Evolutionary conservation across 2,888 invertebrate species (phyloP).

Genomic region (Drosophila nigricruria): DNA sequence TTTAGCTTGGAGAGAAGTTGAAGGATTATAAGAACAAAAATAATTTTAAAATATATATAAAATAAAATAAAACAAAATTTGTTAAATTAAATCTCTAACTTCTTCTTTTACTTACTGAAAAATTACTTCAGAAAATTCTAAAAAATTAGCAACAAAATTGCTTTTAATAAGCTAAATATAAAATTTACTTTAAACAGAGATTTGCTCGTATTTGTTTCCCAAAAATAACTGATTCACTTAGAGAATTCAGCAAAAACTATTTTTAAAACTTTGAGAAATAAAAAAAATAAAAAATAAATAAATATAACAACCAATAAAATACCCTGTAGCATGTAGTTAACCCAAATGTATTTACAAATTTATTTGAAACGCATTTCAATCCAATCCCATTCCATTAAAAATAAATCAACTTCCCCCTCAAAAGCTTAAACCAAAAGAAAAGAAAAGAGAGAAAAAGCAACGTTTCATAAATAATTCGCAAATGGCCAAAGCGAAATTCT

Average conservation of each 20-base stretch:
- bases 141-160: not conserved
- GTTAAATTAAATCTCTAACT: too few species aligned
- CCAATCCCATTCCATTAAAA: not conserved
- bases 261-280: not conserved
- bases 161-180: not conserved
- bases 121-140: too few species aligned
- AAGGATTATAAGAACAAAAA: too few species aligned
- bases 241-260: not conserved
- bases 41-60: too few species aligned
- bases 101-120: too few species aligned
- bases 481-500: constrained; percentile 37
- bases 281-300: not conserved
- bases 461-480: constrained; percentile 31
- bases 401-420: not conserved
- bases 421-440: not conserved
- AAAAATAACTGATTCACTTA: not conserved
- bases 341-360: not conserved
- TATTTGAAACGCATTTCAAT: not conserved
- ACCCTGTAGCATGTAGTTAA: not conserved
- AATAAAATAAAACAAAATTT: too few species aligned
- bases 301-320: not conserved
- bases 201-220: not conserved
- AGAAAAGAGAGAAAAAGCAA: constrained; percentile 8
- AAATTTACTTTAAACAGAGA: too few species aligned
- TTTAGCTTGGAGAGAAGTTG: too few species aligned